These are phyloP conservation scores for Lipophrys pholis DNA, from an alignment of 2,113 vertebrate species.

Conservation along the genomic window DNA sequence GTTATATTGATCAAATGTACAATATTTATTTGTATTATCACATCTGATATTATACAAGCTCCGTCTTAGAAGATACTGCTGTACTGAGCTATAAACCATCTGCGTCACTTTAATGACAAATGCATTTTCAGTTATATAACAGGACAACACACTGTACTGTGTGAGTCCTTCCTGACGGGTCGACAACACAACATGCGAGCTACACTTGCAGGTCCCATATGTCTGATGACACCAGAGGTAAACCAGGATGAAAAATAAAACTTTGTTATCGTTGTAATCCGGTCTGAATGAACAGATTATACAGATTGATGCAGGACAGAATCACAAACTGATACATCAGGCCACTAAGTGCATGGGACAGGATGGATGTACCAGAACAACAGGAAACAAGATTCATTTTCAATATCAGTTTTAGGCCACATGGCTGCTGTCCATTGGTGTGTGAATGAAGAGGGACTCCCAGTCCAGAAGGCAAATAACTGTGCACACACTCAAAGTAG, in stretches of 20 bases:
- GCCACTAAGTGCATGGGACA: slow-evolving; percentile 52
- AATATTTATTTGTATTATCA: slow-evolving; percentile 58
- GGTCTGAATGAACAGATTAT: slow-evolving; percentile 44
- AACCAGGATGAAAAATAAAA: slow-evolving; percentile 40
- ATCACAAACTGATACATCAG: slow-evolving; percentile 56
- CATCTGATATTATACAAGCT: slow-evolving; percentile 50
- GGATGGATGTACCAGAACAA: slow-evolving; percentile 42
- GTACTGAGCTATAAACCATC: slow-evolving; percentile 44
- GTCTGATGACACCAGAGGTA: slow-evolving; percentile 20
- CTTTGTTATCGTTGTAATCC: slow-evolving; percentile 32
- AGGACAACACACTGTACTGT: slow-evolving; percentile 9
- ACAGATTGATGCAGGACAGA: slow-evolving; percentile 42
- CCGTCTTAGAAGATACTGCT: slow-evolving; percentile 40
- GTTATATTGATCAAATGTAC: slow-evolving; percentile 46
- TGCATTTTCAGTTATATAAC: slow-evolving; percentile 14
- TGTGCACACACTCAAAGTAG: slow-evolving; percentile 49
- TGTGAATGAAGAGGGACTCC: slow-evolving; percentile 54
- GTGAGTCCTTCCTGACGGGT: slow-evolving; percentile 5
- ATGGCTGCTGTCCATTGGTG: slow-evolving; percentile 51
- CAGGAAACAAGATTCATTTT: slow-evolving; percentile 52
- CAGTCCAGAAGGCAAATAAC: slow-evolving; percentile 68
- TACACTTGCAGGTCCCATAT: slow-evolving; percentile 15
- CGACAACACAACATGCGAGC: slow-evolving; percentile 22
- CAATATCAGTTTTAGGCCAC: slow-evolving; percentile 55
- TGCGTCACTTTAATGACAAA: slow-evolving; percentile 42